phyloP scores from a whole-genome alignment of 2,888 invertebrate genomes.

The Amphiduros pacificus region DNA sequence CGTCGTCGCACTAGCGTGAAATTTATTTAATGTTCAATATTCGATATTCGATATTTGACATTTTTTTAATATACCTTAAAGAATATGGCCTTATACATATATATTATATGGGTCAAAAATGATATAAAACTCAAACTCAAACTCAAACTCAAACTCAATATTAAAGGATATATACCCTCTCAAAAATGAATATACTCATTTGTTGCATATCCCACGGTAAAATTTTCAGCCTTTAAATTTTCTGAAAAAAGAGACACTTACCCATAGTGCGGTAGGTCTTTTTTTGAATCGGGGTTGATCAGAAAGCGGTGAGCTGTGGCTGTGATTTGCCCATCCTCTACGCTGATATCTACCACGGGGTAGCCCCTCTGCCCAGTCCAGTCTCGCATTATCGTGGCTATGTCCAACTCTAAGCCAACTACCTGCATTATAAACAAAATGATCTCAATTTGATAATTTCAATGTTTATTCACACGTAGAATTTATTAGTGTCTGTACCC shows the following conservation, averaged over 20 bases:
- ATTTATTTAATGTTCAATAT: background rate
- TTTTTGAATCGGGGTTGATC: conserved; percentile 21
- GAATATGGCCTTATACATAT: background rate
- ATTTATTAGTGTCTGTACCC: no score
- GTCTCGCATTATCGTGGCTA: conserved; percentile 54
- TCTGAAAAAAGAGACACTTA: background rate
- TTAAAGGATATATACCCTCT: no score
- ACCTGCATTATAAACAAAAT: conserved; percentile 9
- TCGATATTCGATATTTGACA: background rate
- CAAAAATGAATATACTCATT: background rate
- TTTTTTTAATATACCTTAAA: background rate
- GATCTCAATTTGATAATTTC: background rate
- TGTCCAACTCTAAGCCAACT: conserved; percentile 23
- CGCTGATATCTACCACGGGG: conserved; percentile 46
- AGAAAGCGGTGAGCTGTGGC: conserved; percentile 48
- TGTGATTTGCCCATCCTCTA: conserved; percentile 30
- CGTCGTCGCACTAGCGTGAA: background rate
- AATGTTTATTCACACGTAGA: background rate
- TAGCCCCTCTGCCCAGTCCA: conserved; percentile 57
- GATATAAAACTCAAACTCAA: background rate
- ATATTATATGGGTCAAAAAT: background rate
- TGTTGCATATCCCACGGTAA: background rate
- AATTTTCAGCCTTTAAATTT: background rate
- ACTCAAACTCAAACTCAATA: background rate
- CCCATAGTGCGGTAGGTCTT: conserved; percentile 18